phyloP scores from a whole-genome alignment of 2,797 vertebrate genomes.

The Acropternis orthonyx region DNA sequence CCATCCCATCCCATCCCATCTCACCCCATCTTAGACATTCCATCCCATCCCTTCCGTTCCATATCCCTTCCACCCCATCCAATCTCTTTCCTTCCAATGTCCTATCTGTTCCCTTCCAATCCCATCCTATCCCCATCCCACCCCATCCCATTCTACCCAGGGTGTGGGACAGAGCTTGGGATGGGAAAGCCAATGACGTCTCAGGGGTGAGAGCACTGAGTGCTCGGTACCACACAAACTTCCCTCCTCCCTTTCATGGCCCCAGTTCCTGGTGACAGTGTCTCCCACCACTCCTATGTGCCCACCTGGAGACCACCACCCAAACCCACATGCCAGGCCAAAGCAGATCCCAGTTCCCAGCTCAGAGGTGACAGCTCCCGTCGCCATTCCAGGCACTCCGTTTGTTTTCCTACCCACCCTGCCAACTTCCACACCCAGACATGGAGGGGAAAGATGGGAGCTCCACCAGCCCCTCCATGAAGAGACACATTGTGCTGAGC shows the following conservation, averaged over 20 bases:
- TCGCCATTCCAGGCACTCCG: background rate
- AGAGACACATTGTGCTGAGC: background rate
- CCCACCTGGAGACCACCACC: background rate
- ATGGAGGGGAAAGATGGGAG: fast-evolving
- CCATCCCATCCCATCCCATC: background rate
- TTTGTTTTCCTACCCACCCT: background rate
- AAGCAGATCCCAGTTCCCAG: background rate
- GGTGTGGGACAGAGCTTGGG: background rate
- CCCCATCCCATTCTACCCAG: too few species aligned
- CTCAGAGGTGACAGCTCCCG: background rate
- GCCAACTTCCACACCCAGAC: background rate
- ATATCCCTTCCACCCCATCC: background rate
- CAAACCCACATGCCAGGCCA: fast-evolving
- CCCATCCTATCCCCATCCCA: background rate
- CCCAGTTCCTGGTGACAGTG: background rate
- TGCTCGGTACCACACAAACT: background rate
- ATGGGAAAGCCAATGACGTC: background rate
- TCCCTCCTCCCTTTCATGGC: fast-evolving
- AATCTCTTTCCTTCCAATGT: background rate
- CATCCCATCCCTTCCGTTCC: background rate
- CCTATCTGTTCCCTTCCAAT: background rate
- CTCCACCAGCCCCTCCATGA: background rate
- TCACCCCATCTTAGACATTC: background rate
- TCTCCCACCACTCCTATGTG: background rate
- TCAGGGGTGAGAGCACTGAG: fast-evolving